phyloP scores from a whole-genome alignment of 30 jellyfish, hydroid and myxozoan species.

The Aurelia sp. region DNA sequence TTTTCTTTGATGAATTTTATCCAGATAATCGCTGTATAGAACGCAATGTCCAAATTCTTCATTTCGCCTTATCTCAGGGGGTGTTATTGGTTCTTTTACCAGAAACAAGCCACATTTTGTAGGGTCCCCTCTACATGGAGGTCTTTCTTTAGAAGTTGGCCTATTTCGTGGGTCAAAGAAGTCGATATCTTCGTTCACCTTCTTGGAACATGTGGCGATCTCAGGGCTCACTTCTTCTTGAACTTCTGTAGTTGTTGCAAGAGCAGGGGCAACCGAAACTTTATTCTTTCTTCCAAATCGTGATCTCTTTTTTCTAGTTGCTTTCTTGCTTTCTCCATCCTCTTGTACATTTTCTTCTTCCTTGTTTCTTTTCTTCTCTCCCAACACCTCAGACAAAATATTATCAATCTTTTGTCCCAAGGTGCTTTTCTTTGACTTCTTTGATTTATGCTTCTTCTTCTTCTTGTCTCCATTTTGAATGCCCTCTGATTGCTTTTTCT shows the following conservation, averaged over 20 bases:
- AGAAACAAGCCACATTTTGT: slow-evolving; percentile 13
- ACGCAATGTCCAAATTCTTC: slow-evolving; percentile 27
- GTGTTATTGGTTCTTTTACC: slow-evolving; percentile 18
- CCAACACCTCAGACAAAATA: slow-evolving; percentile 12
- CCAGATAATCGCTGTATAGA: slow-evolving; percentile 22
- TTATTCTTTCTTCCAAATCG: slow-evolving; percentile 1
- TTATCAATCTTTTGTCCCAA: slow-evolving; percentile 27
- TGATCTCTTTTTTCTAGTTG: background rate
- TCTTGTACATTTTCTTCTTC: background rate
- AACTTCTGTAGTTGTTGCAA: background rate
- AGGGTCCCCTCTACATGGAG: slow-evolving; percentile 57
- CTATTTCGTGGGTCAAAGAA: slow-evolving; percentile 30
- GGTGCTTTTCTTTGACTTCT: slow-evolving; percentile 6
- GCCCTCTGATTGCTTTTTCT: background rate
- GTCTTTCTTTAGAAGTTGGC: slow-evolving; percentile 60
- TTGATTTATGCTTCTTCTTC: slow-evolving; percentile 5
- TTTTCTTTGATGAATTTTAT: slow-evolving; percentile 7
- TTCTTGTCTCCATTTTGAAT: background rate
- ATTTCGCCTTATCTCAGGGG: slow-evolving; percentile 26
- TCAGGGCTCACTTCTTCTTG: background rate
- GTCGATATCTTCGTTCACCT: slow-evolving; percentile 8
- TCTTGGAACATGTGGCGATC: background rate
- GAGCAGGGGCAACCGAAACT: slow-evolving; percentile 5
- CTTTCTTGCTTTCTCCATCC: background rate
- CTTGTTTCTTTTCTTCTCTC: slow-evolving; percentile 1